These are phyloP conservation scores for Drosophila erecta DNA, from an alignment of 1,140 invertebrate genomes.

Conservation along the genomic window DNA sequence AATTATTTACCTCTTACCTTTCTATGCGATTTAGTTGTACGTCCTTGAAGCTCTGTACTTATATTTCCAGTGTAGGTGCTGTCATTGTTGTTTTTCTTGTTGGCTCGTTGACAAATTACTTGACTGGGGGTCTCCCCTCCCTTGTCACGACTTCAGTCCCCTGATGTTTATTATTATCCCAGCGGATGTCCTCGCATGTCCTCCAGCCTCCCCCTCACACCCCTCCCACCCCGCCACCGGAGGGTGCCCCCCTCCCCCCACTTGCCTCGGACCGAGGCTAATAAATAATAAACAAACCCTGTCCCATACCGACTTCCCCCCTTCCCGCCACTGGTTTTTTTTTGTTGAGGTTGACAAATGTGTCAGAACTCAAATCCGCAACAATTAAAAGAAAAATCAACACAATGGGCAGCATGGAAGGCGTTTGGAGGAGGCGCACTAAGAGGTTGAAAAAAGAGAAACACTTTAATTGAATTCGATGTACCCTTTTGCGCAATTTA, in stretches of 20 bases:
- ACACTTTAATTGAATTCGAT: neutral
- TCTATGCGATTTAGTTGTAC: no score
- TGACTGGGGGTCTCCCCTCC: conserved; percentile 24
- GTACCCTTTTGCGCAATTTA: neutral
- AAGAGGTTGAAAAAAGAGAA: neutral
- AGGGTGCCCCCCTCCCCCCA: neutral
- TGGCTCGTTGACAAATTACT: conserved; percentile 68
- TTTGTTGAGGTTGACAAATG: conserved; percentile 84
- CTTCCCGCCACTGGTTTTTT: conserved; percentile 22
- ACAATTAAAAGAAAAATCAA: conserved; percentile 85
- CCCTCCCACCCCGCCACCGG: neutral
- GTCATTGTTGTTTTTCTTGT: conserved; percentile 43
- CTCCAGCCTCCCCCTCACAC: conserved; percentile 12
- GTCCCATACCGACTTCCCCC: conserved; percentile 18
- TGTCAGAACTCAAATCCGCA: conserved; percentile 85
- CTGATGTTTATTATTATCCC: conserved; percentile 78
- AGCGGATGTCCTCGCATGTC: conserved; percentile 68
- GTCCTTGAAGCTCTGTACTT: neutral
- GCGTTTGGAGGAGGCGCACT: neutral
- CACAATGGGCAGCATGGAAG: conserved; percentile 53
- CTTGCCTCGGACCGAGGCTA: conserved; percentile 63
- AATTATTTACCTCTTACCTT: no score
- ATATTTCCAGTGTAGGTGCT: conserved; percentile 2
- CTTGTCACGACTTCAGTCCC: conserved; percentile 15
- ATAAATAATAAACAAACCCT: conserved; percentile 76